Conservation (phyloP, 2,888 invertebrate species). For the Protodeltote pygarga region DNA sequence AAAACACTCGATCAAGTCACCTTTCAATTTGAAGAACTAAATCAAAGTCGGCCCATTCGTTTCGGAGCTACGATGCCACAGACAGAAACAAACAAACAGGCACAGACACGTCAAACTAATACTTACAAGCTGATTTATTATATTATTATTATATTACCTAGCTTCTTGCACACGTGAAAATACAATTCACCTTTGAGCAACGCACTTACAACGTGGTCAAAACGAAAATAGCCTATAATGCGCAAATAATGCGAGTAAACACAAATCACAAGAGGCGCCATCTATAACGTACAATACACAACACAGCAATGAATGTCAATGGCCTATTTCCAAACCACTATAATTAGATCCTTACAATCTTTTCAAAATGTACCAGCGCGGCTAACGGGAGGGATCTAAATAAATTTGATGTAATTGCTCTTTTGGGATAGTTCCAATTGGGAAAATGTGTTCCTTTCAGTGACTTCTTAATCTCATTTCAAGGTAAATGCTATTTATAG, state of each 20-base stretch:
- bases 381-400: neutral
- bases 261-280: slow-evolving; percentile 46
- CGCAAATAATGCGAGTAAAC: slow-evolving; percentile 51
- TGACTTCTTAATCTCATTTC: slow-evolving; percentile 21
- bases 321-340: slow-evolving; percentile 38
- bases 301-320: slow-evolving; percentile 36
- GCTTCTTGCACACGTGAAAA: too few species aligned
- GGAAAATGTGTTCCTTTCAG: slow-evolving; percentile 31
- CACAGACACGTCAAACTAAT: too few species aligned
- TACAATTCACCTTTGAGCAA: too few species aligned
- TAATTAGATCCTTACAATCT: slow-evolving; percentile 9
- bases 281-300: slow-evolving; percentile 33
- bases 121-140: too few species aligned
- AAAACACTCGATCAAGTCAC: too few species aligned
- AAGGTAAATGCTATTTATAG: slow-evolving; percentile 44
- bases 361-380: slow-evolving; percentile 1
- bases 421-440: slow-evolving; percentile 42
- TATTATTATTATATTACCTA: too few species aligned
- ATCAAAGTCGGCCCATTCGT: too few species aligned
- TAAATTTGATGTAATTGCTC: slow-evolving; percentile 8
- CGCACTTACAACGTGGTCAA: slow-evolving; percentile 5
- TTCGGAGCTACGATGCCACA: too few species aligned
- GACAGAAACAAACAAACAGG: too few species aligned
- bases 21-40: too few species aligned
- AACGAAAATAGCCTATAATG: slow-evolving; percentile 21